phyloP scores from a whole-genome alignment of 2,797 vertebrate genomes.

The Diplodus sargus region DNA sequence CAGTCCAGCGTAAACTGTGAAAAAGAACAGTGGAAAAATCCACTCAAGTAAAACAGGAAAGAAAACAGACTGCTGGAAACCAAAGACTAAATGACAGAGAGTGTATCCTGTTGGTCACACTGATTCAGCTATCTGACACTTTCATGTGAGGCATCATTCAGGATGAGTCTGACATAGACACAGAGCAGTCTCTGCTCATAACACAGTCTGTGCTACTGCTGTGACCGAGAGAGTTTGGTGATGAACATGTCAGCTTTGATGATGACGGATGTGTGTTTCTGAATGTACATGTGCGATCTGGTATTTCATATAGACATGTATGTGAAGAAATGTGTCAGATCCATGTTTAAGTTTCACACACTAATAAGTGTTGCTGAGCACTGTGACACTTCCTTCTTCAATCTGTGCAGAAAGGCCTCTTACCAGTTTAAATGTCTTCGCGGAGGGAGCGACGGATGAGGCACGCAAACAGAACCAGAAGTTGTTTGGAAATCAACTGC shows the following conservation, averaged over 20 bases:
- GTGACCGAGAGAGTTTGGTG: not conserved
- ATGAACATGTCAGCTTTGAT: not conserved
- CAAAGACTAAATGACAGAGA: conserved; percentile 16
- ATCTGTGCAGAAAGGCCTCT: conserved; percentile 3
- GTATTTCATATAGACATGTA: not conserved
- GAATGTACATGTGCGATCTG: not conserved
- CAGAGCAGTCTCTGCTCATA: not conserved
- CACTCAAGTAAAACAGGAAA: not conserved
- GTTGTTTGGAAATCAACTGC: conserved; percentile 32
- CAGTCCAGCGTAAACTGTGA: not conserved
- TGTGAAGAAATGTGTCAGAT: not conserved
- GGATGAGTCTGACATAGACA: conserved; percentile 10
- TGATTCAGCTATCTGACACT: conserved; percentile 11
- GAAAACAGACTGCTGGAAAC: not conserved
- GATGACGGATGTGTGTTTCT: conserved; percentile 8
- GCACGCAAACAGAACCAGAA: conserved; percentile 25
- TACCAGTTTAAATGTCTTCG: not conserved
- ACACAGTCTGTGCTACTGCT: not conserved
- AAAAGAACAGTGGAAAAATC: not conserved
- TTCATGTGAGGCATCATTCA: conserved; percentile 4
- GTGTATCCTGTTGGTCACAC: conserved; percentile 30
- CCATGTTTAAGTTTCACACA: not conserved
- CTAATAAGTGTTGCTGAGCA: not conserved
- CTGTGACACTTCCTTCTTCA: not conserved
- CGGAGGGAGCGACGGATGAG: not conserved